These are phyloP conservation scores for Jacana jacana DNA, from an alignment of 2,113 vertebrate genomes.

Conservation along the genomic window DNA sequence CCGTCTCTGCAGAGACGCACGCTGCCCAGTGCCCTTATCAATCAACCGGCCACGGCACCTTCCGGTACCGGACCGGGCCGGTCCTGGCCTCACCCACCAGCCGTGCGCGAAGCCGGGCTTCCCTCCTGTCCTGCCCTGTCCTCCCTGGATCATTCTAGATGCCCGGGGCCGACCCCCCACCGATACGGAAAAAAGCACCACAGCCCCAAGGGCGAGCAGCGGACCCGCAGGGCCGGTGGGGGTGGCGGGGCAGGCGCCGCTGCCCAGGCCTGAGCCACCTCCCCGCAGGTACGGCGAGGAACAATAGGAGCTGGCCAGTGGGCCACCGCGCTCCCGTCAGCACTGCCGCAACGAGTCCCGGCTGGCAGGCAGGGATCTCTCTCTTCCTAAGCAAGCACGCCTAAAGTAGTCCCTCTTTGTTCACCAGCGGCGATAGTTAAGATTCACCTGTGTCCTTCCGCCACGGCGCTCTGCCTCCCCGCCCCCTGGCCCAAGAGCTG, in stretches of 20 bases:
- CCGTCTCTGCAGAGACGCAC: accelerated
- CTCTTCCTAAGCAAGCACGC: accelerated
- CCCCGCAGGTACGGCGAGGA: not conserved
- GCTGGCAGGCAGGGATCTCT: not conserved
- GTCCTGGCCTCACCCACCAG: not conserved
- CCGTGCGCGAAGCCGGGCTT: too few relatives aligned
- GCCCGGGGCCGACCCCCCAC: accelerated
- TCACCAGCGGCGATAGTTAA: accelerated
- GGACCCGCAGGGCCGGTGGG: accelerated
- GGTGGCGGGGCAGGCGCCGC: accelerated
- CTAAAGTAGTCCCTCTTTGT: conserved; percentile 62
- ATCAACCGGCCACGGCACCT: accelerated
- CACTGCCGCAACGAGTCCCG: not conserved
- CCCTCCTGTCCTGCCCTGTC: not conserved
- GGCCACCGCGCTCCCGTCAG: accelerated
- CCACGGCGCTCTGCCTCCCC: not conserved
- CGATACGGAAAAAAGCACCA: accelerated
- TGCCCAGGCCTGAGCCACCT: accelerated
- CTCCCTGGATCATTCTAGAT: accelerated
- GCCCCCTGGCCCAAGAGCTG: not conserved
- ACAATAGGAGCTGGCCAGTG: not conserved
- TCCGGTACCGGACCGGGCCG: accelerated
- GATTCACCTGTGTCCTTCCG: not conserved
- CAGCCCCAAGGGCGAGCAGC: accelerated
- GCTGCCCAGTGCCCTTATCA: accelerated